A percentile compares a stretch with the other conserved stretches of the same genome.
These are phyloP conservation scores for Drosophila navojoa DNA, from an alignment of 1,140 invertebrate genomes.

Conservation along the genomic window DNA sequence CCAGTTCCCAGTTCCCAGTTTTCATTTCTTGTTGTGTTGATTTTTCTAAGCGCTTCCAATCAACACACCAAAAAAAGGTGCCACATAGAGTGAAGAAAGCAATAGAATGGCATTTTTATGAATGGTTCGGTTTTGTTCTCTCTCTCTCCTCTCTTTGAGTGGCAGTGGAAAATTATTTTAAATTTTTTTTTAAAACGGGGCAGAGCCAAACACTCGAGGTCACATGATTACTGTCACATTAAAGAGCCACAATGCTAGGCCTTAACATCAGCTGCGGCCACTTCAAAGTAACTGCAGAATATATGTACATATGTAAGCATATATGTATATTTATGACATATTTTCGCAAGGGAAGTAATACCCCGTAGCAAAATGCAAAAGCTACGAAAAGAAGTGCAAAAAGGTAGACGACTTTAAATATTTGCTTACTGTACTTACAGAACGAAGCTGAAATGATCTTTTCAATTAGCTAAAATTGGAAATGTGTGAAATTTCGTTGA, in stretches of 20 bases:
- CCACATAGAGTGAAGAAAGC: constrained; percentile 67
- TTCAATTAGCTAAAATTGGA: background rate
- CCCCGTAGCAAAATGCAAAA: background rate
- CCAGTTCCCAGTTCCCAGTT: constrained; percentile 36
- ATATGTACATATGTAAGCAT: background rate
- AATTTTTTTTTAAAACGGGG: constrained; percentile 2
- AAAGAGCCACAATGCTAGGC: constrained; percentile 33
- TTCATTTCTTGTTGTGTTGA: constrained; percentile 45
- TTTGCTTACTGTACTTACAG: too few relatives aligned
- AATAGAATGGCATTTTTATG: constrained; percentile 77
- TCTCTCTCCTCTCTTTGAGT: constrained; percentile 34
- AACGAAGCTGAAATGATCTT: constrained; percentile 1
- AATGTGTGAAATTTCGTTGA: too few relatives aligned
- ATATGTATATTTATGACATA: constrained; percentile 20
- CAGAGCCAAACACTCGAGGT: constrained; percentile 65
- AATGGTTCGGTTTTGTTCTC: constrained; percentile 59
- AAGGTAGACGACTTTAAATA: background rate
- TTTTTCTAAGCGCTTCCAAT: constrained; percentile 56
- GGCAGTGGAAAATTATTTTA: constrained; percentile 47
- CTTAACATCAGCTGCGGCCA: constrained; percentile 20
- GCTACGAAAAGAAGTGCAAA: constrained; percentile 1
- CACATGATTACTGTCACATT: constrained; percentile 77
- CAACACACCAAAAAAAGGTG: constrained; percentile 54
- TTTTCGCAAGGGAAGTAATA: constrained; percentile 32
- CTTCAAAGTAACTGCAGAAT: background rate